phyloP scores from a whole-genome alignment of 2,113 vertebrate genomes.

The Ariopsis seemanni region DNA sequence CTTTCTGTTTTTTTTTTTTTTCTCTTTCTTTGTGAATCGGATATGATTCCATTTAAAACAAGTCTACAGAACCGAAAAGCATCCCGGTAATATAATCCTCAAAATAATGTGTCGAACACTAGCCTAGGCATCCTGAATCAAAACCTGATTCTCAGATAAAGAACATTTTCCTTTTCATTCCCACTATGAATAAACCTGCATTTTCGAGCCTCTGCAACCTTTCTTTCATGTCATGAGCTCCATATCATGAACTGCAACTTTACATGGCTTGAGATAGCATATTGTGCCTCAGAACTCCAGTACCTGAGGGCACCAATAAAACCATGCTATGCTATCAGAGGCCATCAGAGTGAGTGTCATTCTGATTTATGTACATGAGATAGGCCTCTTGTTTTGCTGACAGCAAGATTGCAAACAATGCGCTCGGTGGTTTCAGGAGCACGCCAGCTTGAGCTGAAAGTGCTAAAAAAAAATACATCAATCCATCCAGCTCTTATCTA shows the following conservation, averaged over 20 bases:
- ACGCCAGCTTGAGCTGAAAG: constrained; percentile 31
- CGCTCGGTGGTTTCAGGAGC: constrained; percentile 37
- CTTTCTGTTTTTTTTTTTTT: not conserved
- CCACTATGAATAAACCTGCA: not conserved
- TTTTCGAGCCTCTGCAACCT: not conserved
- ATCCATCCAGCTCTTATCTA: not conserved
- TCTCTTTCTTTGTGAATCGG: not conserved
- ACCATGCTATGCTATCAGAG: constrained; percentile 47
- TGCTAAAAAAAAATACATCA: constrained; percentile 7
- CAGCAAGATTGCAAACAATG: constrained; percentile 53
- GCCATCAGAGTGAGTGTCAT: constrained; percentile 50
- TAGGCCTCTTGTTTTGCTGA: constrained; percentile 53
- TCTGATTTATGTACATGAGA: constrained; percentile 51
- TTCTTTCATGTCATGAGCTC: not conserved
- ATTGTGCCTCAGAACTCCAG: constrained; percentile 30
- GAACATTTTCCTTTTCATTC: constrained; percentile 55
- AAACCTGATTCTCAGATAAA: constrained; percentile 31
- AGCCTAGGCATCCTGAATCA: not conserved
- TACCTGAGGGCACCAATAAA: constrained; percentile 51
- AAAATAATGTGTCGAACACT: not conserved
- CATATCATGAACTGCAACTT: constrained; percentile 9
- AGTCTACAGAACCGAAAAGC: not conserved
- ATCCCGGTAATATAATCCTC: not conserved
- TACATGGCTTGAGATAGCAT: constrained; percentile 28
- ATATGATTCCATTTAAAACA: not conserved